Evolutionary conservation across 2,888 invertebrate species (phyloP).

Genomic region (Barypeithes pellucidus): DNA sequence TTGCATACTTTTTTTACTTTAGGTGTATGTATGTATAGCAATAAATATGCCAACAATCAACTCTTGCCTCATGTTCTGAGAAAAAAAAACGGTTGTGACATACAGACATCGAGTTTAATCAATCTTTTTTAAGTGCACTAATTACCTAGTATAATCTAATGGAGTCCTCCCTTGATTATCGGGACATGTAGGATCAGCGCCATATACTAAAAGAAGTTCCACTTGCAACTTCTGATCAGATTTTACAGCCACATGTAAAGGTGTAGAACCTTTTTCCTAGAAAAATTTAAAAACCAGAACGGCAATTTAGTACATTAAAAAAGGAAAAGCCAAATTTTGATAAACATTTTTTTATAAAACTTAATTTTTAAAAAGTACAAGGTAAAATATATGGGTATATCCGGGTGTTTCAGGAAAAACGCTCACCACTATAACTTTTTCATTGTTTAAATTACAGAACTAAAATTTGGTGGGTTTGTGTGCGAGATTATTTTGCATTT

Average conservation of each 20-base stretch:
- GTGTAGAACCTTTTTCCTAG: constrained; percentile 92
- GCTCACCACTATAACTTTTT: too few species aligned
- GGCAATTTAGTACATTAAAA: not conserved
- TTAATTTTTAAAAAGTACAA: too few species aligned
- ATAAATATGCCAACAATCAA: too few species aligned
- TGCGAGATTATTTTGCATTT: too few species aligned
- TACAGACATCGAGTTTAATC: not conserved
- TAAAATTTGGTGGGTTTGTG: too few species aligned
- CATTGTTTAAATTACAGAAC: too few species aligned
- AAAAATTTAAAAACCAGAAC: constrained; percentile 45
- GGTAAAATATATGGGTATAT: too few species aligned
- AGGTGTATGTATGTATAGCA: too few species aligned
- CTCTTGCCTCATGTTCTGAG: too few species aligned
- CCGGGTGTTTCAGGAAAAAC: too few species aligned
- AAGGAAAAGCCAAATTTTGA: not conserved
- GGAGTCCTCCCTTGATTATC: constrained; percentile 86
- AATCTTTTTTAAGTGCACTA: constrained; percentile 60
- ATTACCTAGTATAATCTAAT: constrained; percentile 72
- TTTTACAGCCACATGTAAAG: constrained; percentile 95
- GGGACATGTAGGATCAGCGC: constrained; percentile 90
- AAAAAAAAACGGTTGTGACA: not conserved
- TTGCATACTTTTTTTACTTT: too few species aligned
- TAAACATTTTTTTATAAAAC: too few species aligned
- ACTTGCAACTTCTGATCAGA: constrained; percentile 93
- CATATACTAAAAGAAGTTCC: constrained; percentile 93